These are phyloP conservation scores for Periophthalmodon schlosseri DNA, from an alignment of 2,113 vertebrate genomes.

Conservation along the genomic window DNA sequence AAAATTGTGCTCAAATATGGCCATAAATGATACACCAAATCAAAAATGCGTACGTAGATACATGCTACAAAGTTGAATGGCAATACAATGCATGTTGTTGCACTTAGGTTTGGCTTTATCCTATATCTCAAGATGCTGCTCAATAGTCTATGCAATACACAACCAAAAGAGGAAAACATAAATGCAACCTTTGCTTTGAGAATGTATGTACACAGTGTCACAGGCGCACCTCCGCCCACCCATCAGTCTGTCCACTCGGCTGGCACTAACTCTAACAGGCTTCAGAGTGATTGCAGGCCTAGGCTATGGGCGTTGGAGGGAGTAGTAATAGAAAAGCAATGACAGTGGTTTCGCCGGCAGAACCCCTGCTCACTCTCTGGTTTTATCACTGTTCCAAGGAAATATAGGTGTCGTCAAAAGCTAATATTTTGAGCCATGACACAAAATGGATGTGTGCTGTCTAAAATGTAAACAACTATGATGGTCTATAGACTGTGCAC, in stretches of 20 bases:
- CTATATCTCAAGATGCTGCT: constrained; percentile 48
- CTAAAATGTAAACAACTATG: constrained; percentile 70
- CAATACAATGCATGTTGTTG: not conserved
- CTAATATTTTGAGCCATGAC: constrained; percentile 76
- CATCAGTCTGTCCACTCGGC: constrained; percentile 78
- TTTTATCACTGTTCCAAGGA: constrained; percentile 75
- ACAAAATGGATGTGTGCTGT: constrained; percentile 64
- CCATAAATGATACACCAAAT: constrained; percentile 10
- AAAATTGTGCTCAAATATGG: not conserved
- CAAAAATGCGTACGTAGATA: not conserved
- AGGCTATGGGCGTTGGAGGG: constrained; percentile 72
- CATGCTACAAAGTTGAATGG: constrained; percentile 13
- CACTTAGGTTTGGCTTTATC: constrained; percentile 37
- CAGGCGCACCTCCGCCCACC: constrained; percentile 66
- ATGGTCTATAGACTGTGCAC: constrained; percentile 47
- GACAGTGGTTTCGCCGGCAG: constrained; percentile 78
- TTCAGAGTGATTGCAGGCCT: constrained; percentile 81
- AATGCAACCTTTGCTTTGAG: constrained; percentile 60
- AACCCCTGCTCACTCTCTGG: constrained; percentile 70
- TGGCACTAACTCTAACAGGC: constrained; percentile 83
- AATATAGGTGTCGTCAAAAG: constrained; percentile 77
- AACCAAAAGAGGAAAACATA: constrained; percentile 56
- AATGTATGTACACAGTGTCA: constrained; percentile 26
- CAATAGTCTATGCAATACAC: constrained; percentile 53
- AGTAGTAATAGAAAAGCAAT: constrained; percentile 81